These are phyloP conservation scores for Acanthosepion lycidas DNA, from an alignment of 2,888 invertebrate genomes.

Conservation along the genomic window DNA sequence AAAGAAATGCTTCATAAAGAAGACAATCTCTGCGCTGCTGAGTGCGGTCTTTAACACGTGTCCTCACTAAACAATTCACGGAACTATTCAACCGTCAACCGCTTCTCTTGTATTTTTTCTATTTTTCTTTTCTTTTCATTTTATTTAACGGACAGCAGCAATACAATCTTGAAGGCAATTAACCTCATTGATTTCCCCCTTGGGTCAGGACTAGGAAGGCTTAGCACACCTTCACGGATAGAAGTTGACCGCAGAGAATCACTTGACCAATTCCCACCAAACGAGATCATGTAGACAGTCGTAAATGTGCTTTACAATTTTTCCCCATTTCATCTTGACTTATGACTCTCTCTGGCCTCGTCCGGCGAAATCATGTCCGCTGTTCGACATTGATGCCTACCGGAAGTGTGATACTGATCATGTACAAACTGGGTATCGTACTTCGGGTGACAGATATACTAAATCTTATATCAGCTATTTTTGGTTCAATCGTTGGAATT, in stretches of 20 bases:
- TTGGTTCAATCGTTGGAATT: not conserved
- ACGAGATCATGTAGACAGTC: not conserved
- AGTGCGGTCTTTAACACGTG: not conserved
- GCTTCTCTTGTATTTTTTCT: no score
- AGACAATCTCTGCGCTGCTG: not conserved
- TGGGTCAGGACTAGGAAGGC: not conserved
- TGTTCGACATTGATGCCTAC: not conserved
- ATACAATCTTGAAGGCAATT: slow-evolving; percentile 7
- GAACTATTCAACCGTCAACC: no score
- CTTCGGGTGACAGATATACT: not conserved
- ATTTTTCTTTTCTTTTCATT: not conserved
- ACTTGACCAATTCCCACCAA: not conserved
- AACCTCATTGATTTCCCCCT: not conserved
- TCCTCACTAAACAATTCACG: not conserved
- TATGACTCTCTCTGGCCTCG: not conserved
- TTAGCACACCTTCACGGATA: not conserved
- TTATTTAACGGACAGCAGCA: not conserved
- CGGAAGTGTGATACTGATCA: not conserved
- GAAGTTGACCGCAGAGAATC: not conserved
- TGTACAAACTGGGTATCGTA: not conserved
- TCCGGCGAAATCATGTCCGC: not conserved
- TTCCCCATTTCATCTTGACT: not conserved
- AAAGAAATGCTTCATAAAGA: not conserved
- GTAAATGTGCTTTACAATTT: not conserved
- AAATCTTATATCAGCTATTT: not conserved